Evolutionary conservation across 2,113 vertebrate species (phyloP), one percentile per base, ranked within the genome.

Genomic region (Melanostigma gelatinosum): DNA sequence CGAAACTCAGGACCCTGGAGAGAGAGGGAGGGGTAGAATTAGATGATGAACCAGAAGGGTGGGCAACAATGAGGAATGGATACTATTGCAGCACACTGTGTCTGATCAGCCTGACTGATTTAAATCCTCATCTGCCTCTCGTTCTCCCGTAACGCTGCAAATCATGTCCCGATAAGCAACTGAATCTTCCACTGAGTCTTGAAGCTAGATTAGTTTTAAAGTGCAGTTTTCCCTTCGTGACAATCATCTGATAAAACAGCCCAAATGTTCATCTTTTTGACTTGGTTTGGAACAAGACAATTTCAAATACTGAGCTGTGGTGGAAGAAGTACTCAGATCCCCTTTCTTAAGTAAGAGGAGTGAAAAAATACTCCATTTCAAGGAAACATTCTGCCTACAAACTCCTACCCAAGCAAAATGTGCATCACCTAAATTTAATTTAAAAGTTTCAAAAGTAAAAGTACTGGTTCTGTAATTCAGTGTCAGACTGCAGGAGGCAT

Each of bases 1-100:
- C 97, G 96, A 89, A 99, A 98, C 88, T 98, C 97, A 0, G 96
- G 95, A 71, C 98, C 96, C 98, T 98, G 92, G 34, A 62, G 40
- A 70, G 58, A 61, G 54, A 55, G 27, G 46, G 46, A 64, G 66
- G 12, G 55, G 55, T 58, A 5, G 24, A 58, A 29, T 57, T 7
- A 58, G 8, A 52, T 22, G 50, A 22, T 8, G 48, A 52, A 22
- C 18, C 48, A 46, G 13, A 16, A 10, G 18, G 50, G 44, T 46
- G 44, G 15, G 7, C 5, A 12, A 24, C n/a, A n/a, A 27, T 5
- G 6, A 1, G 13, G 11, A 27, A 57, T 4, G 54, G n/a, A 13
- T 11, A 78, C 20, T 7, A 50, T 36, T 44, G 29, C 57, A 62
- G n/a, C 20, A 54, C 34, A 40, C 13, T 60, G 18, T 29, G 27